Evolutionary conservation across 2,797 vertebrate species (phyloP), one percentile per base, ranked within the genome.

Genomic region (Microtus agrestis): DNA sequence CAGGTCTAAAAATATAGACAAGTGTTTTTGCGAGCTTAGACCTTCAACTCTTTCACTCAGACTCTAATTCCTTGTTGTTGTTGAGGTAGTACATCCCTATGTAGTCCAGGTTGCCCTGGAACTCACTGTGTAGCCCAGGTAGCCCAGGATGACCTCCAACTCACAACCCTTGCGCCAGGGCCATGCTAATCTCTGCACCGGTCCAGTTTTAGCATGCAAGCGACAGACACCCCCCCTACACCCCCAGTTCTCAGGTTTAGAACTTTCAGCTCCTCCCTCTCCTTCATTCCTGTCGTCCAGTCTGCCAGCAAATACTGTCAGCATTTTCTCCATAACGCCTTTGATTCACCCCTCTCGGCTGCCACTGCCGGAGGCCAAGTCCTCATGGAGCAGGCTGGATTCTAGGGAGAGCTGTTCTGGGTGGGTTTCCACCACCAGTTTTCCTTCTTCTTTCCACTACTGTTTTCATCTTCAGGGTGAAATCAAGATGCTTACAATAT

Each of bases 231-330:
- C 2, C 19, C 34, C 48, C 8, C 21, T 11, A 3, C 7, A 9
- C n/a, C 34, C 34, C 48, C 43, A 82, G 0, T 88, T 91, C 91
- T 96, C 73, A 91, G 46, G 63, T 27, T 67, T 89, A 76, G 65
- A 74, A 63, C 37, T 46, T 95, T 92, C 59, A 85, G 54, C 78
- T 89, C 92, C 19, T 93, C 77, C 86, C n/a, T 81, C 86, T 43
- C 76, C 61, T 84, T 94, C 40, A 56, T 87, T 46, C 67, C 71
- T 78, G 0, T 21, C 27, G 48, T 78, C 82, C 37, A 48, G 0
- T 90, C 87, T 92, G 46, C 85, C 90, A 43, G 51, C 48, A 82
- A 54, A 51, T 94, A 59, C 77, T 94, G 87, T 90, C n/a, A 81
- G 27, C 25, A 81, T 51, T 94, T 92, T 51, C 63, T 78, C 80